Evolutionary conservation across 1,140 invertebrate genomes (phyloP).

Genomic region (Platyscapa corneri): DNA sequence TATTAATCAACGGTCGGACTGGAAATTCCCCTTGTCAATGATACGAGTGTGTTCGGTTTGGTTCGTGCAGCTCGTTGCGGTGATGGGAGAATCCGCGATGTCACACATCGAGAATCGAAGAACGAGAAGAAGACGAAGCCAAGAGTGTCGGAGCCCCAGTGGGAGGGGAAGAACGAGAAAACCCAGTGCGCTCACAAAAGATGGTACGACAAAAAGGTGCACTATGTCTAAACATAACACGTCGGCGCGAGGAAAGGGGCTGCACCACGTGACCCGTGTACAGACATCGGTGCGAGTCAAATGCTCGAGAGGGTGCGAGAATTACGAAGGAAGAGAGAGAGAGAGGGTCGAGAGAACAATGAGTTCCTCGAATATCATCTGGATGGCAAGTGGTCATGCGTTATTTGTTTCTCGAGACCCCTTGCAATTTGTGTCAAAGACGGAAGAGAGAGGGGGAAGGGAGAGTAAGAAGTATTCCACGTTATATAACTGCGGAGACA

Average conservation of each 20-base stretch:
- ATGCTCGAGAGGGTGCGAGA: neutral
- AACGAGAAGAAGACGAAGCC: neutral
- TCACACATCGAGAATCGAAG: neutral
- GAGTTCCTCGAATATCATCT: no score
- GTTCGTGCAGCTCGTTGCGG: neutral
- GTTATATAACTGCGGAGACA: no score
- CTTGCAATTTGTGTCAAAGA: slow-evolving; percentile 14
- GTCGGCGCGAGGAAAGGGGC: neutral
- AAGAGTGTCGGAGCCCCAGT: neutral
- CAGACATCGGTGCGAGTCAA: neutral
- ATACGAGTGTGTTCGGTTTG: neutral
- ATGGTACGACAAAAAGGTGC: neutral
- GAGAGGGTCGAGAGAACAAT: neutral
- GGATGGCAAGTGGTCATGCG: slow-evolving; percentile 35
- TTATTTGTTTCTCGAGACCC: no score
- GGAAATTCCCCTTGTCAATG: neutral
- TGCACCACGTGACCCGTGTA: neutral
- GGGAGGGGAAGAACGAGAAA: neutral
- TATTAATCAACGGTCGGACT: neutral
- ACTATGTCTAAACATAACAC: slow-evolving; percentile 3
- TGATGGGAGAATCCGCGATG: slow-evolving; percentile 2
- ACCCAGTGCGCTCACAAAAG: neutral
- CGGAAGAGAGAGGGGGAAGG: neutral
- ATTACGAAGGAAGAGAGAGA: neutral
- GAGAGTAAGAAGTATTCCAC: no score